Evolutionary conservation across 1,140 invertebrate genomes (phyloP), one percentile per base, ranked within the genome.

Genomic region (Arctopsyche grandis): DNA sequence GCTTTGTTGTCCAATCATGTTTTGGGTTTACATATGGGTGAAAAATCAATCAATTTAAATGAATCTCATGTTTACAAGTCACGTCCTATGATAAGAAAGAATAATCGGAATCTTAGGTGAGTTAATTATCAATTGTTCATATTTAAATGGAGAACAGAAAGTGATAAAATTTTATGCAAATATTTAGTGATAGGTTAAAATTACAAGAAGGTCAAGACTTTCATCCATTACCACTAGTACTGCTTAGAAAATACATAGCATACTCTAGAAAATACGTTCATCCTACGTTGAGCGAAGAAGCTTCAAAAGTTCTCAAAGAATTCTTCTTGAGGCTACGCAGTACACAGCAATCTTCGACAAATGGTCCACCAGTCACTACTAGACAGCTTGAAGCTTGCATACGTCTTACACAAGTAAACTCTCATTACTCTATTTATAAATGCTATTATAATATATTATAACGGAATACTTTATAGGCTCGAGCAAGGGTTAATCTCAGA

Each of bases 181-280:
- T 22, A 21, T 7, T 66, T 21, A 66, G 63, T 73, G 91, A 93
- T 83, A 88, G 90, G 80, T 86, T 97, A 60, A 91, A 90, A 81
- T 84, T 92, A 69, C 86, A 88, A 66, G 85, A 86, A n/a, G 88
- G 87, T 5, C 92, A 94, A 82, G 84, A 88, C 3, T 84, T 94
- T 29, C 93, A 96, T 87, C 85, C 91, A 0, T 89, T 99, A 77
- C 94, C 96, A 7, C 88, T 92, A 44, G 88, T 91, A 60, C 85
- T 97, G 43, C 88, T 98, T 0, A 91, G 95, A 63, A 97, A 98
- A 88, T 99, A 98, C 84, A 94, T 98, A 66, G 94, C 94, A 0
- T 98, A 98, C 89, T 95, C 97, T 0, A 91, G 93, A 74, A 94
- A 96, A 86, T 96, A 97, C 88, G 94, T 98, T 0, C 91, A 94